Base-by-base conservation (phyloP, 2,888 invertebrate species). In the Diabrotica balteata region DNA sequence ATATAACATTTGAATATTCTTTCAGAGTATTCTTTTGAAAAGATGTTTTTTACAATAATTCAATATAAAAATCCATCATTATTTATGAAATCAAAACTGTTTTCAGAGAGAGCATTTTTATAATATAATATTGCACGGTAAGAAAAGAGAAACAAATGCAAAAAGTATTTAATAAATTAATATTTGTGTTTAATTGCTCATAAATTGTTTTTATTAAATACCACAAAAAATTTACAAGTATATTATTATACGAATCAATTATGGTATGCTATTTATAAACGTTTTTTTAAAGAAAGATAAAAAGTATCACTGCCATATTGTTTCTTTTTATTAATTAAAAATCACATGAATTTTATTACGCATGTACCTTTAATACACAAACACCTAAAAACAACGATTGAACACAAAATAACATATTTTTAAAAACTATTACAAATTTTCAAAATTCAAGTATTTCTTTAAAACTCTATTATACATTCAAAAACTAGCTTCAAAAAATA, bases 261-360 rank as follows among this genome's bases (percentile, higher is more conserved):
- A 49, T 49, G 7, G 49, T 49, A 49, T 49, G 4, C 3, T 11
- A 49, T 49, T 49, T 49, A 11, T 10, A 11, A 10, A 49, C 9
- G 11, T 11, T 49, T n/a, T n/a, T n/a, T 49, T 10, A 17, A 51
- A 5, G 22, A 51, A 51, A 32, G 32, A 2, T 32, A 32, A 32
- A 32, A 32, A 32, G 8, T 51, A 22, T 53, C 53, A 6, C 32
- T 32, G 8, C 43, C 51, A 61, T 22, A 62, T 55, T 50, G 32
- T 32, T 32, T 32, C 32, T 11, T 53, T 52, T 46, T 42, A 44
- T 52, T 46, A 22, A 43, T 47, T 8, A 46, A 51, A 8, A 58
- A 53, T 67, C 43, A 69, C 69, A 68, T 68, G 71, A 69, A 69
- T 58, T 66, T 72, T 64, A 68, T 69, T 72, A 69, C 67, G 69